A percentile compares a stretch with the other conserved stretches of the same genome.
phyloP scores from a whole-genome alignment of 2,888 invertebrate species.

The Antitype chi region DNA sequence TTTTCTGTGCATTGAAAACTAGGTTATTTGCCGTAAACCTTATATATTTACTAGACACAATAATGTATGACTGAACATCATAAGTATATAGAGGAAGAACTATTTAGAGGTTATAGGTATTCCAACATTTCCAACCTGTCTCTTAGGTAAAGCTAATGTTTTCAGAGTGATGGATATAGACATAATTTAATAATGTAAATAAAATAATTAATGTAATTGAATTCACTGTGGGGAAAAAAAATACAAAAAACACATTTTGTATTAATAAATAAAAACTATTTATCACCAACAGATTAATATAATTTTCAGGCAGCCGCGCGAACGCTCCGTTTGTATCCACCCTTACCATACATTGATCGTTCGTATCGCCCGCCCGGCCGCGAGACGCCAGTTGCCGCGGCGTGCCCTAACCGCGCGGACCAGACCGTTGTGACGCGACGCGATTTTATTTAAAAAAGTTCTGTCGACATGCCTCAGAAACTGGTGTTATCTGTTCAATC shows the following conservation, averaged over 20 bases:
- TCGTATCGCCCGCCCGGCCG: conserved; percentile 54
- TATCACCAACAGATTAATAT: neutral
- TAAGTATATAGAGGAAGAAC: neutral
- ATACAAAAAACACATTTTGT: neutral
- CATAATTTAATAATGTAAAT: neutral
- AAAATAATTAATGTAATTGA: neutral
- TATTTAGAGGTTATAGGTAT: neutral
- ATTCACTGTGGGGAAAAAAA: neutral
- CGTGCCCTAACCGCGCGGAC: conserved; percentile 66
- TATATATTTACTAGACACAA: neutral
- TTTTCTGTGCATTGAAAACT: too few species aligned
- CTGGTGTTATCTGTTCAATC: conserved; percentile 51
- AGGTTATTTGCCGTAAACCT: too few species aligned
- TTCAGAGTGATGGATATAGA: neutral
- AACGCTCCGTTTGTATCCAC: conserved; percentile 34
- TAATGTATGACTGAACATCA: neutral
- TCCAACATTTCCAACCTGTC: neutral
- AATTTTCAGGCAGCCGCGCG: neutral
- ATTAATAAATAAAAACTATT: neutral
- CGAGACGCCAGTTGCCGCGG: conserved; percentile 67
- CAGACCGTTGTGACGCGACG: conserved; percentile 62
- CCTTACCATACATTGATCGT: conserved; percentile 61
- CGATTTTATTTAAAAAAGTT: conserved; percentile 52
- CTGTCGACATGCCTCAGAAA: conserved; percentile 55
- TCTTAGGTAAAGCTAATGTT: neutral